These are phyloP conservation scores for Limnodromus scolopaceus DNA, from an alignment of 2,797 vertebrate species.

Conservation along the genomic window DNA sequence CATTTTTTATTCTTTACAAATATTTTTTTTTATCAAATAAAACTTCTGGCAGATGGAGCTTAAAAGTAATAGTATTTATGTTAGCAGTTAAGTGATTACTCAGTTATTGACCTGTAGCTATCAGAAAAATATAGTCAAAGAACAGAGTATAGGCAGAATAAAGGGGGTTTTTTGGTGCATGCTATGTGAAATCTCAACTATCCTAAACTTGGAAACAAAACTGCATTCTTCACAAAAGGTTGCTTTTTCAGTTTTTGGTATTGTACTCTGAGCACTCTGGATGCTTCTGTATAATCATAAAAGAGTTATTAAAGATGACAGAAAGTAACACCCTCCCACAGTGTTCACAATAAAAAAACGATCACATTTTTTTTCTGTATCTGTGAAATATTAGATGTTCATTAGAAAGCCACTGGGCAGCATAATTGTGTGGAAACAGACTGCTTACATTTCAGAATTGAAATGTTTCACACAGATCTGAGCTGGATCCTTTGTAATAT, in stretches of 20 bases:
- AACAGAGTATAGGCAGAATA: background rate
- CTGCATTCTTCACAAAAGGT: background rate
- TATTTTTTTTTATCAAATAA: background rate
- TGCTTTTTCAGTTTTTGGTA: background rate
- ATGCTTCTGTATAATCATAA: background rate
- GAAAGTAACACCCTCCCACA: background rate
- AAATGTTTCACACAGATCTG: background rate
- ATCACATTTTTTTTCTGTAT: background rate
- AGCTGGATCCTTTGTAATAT: background rate
- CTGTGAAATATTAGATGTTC: background rate
- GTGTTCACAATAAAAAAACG: background rate
- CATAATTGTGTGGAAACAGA: background rate
- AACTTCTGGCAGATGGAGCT: background rate
- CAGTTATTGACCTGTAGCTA: background rate
- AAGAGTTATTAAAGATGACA: background rate
- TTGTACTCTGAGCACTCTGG: background rate
- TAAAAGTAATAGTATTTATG: background rate
- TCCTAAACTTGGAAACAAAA: background rate
- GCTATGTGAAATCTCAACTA: background rate
- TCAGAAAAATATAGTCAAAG: background rate
- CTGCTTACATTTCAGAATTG: background rate
- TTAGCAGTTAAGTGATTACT: background rate
- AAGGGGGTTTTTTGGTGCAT: background rate
- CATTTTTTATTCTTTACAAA: background rate
- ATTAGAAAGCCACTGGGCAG: conserved; percentile 25